Evolutionary conservation across 1,140 invertebrate genomes (phyloP).

Genomic region (Andricus grossulariae): DNA sequence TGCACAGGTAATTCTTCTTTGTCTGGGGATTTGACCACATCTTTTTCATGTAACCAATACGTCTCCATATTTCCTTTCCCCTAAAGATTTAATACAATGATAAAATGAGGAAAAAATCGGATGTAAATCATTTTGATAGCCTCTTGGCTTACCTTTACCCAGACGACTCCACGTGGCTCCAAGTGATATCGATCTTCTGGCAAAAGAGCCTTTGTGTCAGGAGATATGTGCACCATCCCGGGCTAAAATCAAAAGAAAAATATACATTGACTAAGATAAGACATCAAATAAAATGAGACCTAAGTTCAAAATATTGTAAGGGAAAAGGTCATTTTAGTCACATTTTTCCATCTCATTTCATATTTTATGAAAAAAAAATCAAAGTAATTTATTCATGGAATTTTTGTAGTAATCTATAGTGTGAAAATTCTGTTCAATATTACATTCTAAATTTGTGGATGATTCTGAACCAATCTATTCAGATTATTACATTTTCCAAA

Average conservation of each 20-base stretch:
- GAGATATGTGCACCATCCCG: constrained; percentile 86
- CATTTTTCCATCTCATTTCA: too few species aligned
- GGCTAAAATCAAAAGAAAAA: constrained; percentile 69
- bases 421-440: too few species aligned
- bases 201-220: constrained; percentile 80
- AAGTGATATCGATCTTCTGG: constrained; percentile 79
- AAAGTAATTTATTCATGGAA: too few species aligned
- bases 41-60: constrained; percentile 84
- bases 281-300: too few species aligned
- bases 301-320: too few species aligned
- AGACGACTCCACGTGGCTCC: constrained; percentile 81
- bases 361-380: too few species aligned
- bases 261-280: neutral
- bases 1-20: constrained; percentile 26
- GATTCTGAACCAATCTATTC: too few species aligned
- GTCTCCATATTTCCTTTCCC: constrained; percentile 93
- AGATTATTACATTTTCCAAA: too few species aligned
- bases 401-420: too few species aligned
- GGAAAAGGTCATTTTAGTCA: too few species aligned
- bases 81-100: constrained; percentile 67
- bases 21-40: constrained; percentile 42
- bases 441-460: too few species aligned
- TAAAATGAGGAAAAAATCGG: neutral
- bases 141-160: constrained; percentile 82
- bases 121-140: constrained; percentile 26